Evolutionary conservation across 2,888 invertebrate genomes (phyloP).

Genomic region (Cephus runcator): DNA sequence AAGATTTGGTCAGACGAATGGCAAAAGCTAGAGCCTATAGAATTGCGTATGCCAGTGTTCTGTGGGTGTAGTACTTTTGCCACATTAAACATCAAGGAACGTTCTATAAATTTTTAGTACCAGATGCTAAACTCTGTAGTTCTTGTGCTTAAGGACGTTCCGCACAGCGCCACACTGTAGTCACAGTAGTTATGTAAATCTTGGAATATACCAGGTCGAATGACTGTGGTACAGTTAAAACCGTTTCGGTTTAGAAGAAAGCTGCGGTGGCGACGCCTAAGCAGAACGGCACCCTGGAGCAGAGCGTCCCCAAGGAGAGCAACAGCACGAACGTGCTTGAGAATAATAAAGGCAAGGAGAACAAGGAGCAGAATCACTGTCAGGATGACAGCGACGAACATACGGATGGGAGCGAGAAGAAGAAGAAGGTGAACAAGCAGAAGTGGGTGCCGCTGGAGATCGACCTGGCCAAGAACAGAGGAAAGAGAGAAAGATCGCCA

Average conservation of each 20-base stretch:
- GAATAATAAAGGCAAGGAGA: conserved; percentile 56
- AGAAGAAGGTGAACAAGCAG: conserved; percentile 72
- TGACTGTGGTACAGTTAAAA: conserved; percentile 11
- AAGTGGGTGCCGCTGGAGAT: conserved; percentile 95
- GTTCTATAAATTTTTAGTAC: neutral
- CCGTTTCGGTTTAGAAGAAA: conserved; percentile 45
- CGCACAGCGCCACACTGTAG: neutral
- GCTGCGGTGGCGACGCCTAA: conserved; percentile 56
- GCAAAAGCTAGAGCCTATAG: conserved; percentile 58
- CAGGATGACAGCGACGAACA: conserved; percentile 65
- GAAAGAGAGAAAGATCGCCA: conserved; percentile 73
- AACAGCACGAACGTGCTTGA: conserved; percentile 42
- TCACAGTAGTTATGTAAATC: neutral
- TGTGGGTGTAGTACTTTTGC: conserved; percentile 59
- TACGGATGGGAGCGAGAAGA: conserved; percentile 62
- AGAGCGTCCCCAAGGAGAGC: conserved; percentile 46
- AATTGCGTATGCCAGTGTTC: conserved; percentile 24
- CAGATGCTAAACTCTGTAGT: neutral
- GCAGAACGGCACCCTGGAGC: conserved; percentile 64
- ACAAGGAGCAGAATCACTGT: conserved; percentile 58
- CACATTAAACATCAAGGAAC: conserved; percentile 31
- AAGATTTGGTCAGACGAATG: neutral
- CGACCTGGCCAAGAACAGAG: conserved; percentile 78
- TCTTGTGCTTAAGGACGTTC: neutral
- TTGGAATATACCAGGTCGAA: neutral